Percentiles rank a stretch among this genome's conserved stretches.
These are phyloP conservation scores for Leucophenga varia DNA, from an alignment of 1,140 invertebrate species.

Conservation along the genomic window DNA sequence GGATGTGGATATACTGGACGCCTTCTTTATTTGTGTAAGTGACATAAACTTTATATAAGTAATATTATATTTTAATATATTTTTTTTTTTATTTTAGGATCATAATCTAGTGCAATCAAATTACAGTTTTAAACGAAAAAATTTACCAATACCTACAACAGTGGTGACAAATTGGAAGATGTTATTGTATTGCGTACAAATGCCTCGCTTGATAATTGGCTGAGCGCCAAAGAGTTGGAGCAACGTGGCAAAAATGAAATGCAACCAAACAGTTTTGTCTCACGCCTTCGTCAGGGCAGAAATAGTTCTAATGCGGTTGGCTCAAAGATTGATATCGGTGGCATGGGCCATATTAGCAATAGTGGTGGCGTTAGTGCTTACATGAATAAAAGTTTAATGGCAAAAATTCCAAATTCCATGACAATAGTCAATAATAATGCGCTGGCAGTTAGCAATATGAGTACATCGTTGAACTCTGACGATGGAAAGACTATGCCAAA, in stretches of 20 bases:
- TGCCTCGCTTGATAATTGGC: conserved; percentile 35
- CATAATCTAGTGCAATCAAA: conserved; percentile 55
- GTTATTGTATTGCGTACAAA: conserved; percentile 53
- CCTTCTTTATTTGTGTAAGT: conserved; percentile 57
- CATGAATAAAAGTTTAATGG: conserved; percentile 42
- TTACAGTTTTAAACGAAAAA: conserved; percentile 56
- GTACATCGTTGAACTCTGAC: conserved; percentile 29
- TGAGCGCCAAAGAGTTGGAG: conserved; percentile 39
- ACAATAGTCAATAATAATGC: conserved; percentile 49
- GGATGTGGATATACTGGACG: conserved; percentile 51
- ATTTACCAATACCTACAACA: conserved; percentile 40
- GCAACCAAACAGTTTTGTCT: conserved; percentile 24
- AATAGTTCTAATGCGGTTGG: no score
- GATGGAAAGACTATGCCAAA: conserved; percentile 29
- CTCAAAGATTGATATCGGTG: no score
- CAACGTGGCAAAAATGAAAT: conserved; percentile 26
- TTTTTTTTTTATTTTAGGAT: conserved; percentile 28
- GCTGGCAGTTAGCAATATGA: conserved; percentile 25
- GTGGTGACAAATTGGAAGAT: conserved; percentile 45
- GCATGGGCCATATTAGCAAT: conserved; percentile 3
- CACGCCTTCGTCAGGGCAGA: conserved; percentile 17
- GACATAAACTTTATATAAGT: no score
- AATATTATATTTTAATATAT: no score
- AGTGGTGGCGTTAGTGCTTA: conserved; percentile 14
- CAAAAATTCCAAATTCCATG: conserved; percentile 48